Evolutionary conservation across 1,140 invertebrate species (phyloP).

Genomic region (Papilio xuthus): DNA sequence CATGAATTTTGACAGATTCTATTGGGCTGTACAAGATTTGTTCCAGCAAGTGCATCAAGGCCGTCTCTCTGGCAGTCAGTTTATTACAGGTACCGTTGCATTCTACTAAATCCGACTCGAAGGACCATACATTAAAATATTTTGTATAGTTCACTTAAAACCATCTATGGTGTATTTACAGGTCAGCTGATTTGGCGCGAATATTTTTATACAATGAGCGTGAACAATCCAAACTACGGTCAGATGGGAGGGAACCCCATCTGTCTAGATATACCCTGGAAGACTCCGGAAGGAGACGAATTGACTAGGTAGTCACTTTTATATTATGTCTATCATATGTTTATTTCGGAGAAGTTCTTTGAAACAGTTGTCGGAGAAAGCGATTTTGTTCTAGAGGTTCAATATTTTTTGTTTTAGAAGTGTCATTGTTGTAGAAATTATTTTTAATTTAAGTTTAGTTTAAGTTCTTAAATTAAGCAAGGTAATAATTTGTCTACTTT

Average conservation of each 20-base stretch:
- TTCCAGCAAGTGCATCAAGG: slow-evolving; percentile 82
- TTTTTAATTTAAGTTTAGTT: too few relatives aligned
- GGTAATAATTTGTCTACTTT: too few relatives aligned
- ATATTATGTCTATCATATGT: too few relatives aligned
- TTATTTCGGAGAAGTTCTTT: too few relatives aligned
- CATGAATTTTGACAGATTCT: slow-evolving; percentile 80
- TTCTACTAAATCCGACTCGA: slow-evolving; percentile 17
- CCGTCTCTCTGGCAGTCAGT: slow-evolving; percentile 65
- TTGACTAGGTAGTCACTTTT: slow-evolving; percentile 70
- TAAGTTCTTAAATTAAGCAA: too few relatives aligned
- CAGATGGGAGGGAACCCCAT: slow-evolving; percentile 88
- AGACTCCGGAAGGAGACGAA: slow-evolving; percentile 78
- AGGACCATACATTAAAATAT: neutral
- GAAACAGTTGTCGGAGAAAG: too few relatives aligned
- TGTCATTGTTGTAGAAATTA: too few relatives aligned
- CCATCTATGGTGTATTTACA: slow-evolving; percentile 59
- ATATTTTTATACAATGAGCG: slow-evolving; percentile 90
- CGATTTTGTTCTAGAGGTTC: too few relatives aligned
- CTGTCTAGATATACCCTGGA: slow-evolving; percentile 89
- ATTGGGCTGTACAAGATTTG: slow-evolving; percentile 85
- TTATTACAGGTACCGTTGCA: slow-evolving; percentile 67
- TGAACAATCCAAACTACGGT: slow-evolving; percentile 85
- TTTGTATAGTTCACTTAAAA: neutral
- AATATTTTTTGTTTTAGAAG: too few relatives aligned
- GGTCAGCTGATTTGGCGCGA: slow-evolving; percentile 90